phyloP scores from a whole-genome alignment of 2,888 invertebrate species.

The Clitarchus hookeri region DNA sequence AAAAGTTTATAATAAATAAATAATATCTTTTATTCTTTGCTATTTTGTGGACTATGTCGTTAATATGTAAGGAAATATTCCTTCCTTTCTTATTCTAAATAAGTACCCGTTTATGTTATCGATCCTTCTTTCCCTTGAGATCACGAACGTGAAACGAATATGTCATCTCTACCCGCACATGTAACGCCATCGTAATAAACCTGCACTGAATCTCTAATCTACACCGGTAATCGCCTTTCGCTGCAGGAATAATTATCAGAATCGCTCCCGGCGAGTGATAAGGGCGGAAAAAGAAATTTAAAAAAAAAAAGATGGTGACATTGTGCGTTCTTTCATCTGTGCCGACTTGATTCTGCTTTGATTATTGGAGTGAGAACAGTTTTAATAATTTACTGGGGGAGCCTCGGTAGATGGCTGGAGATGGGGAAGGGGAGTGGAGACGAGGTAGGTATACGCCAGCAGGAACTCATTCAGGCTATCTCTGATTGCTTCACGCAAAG shows the following conservation, averaged over 20 bases:
- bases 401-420: not conserved
- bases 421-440: not conserved
- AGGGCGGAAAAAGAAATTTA: not conserved
- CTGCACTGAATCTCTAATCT: not conserved
- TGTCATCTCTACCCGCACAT: not conserved
- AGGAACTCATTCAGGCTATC: not conserved
- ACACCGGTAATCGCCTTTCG: not conserved
- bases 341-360: not conserved
- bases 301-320: not conserved
- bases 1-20: too few species aligned
- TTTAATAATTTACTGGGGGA: not conserved
- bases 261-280: not conserved
- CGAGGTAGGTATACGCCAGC: not conserved
- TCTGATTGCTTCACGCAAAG: constrained; percentile 14
- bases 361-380: constrained; percentile 14
- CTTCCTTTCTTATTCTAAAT: too few species aligned
- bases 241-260: not conserved
- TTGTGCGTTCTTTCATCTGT: not conserved
- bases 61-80: too few species aligned
- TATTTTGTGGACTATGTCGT: too few species aligned
- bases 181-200: not conserved
- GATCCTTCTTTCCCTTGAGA: too few species aligned
- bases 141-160: not conserved
- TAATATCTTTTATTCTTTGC: too few species aligned
- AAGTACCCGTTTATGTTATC: too few species aligned